Conservation (phyloP, 2,888 invertebrate genomes). For the Drosophila mercatorum region DNA sequence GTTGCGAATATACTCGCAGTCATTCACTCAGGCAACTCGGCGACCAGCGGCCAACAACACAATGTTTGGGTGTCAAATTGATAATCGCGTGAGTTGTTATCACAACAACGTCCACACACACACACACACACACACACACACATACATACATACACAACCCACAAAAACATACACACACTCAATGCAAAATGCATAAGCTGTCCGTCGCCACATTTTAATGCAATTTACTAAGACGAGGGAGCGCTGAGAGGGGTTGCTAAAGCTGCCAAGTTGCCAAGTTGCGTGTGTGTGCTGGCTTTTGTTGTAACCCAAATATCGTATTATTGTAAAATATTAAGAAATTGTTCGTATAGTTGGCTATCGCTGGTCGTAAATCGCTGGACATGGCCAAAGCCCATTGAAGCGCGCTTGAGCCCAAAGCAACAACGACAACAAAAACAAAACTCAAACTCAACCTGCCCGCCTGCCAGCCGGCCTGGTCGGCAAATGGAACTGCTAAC, state of each 20-base stretch:
- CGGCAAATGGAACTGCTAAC: conserved; percentile 25
- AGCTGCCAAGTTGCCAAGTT: conserved; percentile 45
- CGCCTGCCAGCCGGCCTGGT: not conserved
- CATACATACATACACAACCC: not conserved
- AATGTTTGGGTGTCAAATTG: conserved; percentile 80
- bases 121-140: conserved; percentile 31
- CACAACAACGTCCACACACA: conserved; percentile 67
- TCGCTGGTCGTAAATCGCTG: conserved; percentile 70
- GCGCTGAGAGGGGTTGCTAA: conserved; percentile 28
- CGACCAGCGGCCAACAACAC: conserved; percentile 50
- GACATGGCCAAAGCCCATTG: conserved; percentile 65
- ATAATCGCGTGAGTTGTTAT: conserved; percentile 82
- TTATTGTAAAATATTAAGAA: conserved; percentile 53
- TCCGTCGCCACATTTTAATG: conserved; percentile 72
- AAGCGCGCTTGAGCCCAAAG: conserved; percentile 65
- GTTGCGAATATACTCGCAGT: conserved; percentile 44
- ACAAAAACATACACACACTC: conserved; percentile 12
- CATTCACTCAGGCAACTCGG: conserved; percentile 40
- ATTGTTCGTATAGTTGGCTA: conserved; percentile 79
- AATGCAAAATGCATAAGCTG: conserved; percentile 69
- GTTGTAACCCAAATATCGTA: conserved; percentile 74
- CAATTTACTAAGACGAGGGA: conserved; percentile 64
- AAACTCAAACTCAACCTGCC: not conserved
- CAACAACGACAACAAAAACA: not conserved
- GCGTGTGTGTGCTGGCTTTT: conserved; percentile 38